phyloP scores from a whole-genome alignment of 2,113 vertebrate species.

The Hemiscyllium ocellatum region DNA sequence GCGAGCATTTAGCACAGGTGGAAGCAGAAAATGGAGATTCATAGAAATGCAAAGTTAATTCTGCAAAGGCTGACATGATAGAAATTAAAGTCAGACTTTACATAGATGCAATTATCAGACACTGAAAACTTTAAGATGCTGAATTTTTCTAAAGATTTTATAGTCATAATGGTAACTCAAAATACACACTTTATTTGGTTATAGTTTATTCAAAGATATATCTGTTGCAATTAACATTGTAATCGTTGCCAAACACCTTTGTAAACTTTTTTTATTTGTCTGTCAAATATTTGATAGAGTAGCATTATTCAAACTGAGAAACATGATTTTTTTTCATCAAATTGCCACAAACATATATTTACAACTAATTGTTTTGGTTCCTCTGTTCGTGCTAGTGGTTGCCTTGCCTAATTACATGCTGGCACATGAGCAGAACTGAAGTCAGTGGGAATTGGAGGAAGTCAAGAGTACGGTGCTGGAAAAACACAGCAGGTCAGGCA shows the following conservation, averaged over 20 bases:
- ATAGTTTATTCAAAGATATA: background rate
- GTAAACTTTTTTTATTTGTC: background rate
- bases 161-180: background rate
- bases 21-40: background rate
- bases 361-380: background rate
- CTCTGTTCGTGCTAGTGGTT: background rate
- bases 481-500: no score
- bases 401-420: background rate
- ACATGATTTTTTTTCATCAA: background rate
- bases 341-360: background rate
- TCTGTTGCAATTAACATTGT: background rate
- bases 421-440: background rate
- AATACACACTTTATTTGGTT: background rate
- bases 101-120: no score
- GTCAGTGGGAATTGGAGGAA: no score
- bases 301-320: background rate
- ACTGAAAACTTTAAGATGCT: background rate
- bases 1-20: no score
- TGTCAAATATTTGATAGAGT: background rate
- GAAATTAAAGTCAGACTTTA: no score
- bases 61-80: no score
- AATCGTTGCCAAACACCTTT: background rate
- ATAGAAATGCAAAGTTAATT: background rate
- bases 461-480: no score
- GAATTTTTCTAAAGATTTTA: background rate